Conservation (phyloP, 2,797 vertebrate species). For the Periparus ater region DNA sequence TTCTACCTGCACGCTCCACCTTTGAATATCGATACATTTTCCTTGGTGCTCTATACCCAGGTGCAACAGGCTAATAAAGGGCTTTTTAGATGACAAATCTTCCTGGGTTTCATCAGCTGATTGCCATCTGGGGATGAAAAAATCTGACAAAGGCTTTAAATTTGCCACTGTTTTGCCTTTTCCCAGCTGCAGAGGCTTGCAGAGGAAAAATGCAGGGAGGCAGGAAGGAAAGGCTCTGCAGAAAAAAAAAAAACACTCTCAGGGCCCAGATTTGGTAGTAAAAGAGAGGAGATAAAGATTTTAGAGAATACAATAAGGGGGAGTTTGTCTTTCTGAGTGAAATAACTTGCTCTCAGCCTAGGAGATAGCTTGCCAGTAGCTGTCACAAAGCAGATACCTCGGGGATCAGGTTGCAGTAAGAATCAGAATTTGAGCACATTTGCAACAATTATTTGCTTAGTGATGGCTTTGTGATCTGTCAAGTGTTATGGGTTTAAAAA, state of each 20-base stretch:
- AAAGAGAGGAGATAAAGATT: not conserved
- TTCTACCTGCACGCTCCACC: not conserved
- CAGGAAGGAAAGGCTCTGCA: slow-evolving; percentile 13
- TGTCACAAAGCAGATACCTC: not conserved
- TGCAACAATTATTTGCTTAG: not conserved
- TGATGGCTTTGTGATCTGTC: not conserved
- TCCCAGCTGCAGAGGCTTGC: slow-evolving; percentile 20
- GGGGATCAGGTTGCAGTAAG: not conserved
- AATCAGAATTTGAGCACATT: not conserved
- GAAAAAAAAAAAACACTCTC: not conserved
- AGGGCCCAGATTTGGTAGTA: not conserved
- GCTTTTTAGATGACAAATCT: slow-evolving; percentile 2
- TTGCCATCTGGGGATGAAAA: slow-evolving; percentile 47
- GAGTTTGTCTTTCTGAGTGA: not conserved
- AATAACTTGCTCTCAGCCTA: not conserved
- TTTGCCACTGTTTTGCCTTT: slow-evolving; percentile 29
- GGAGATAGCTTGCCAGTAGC: not conserved
- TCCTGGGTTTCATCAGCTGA: slow-evolving; percentile 36
- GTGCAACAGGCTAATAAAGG: slow-evolving; percentile 35
- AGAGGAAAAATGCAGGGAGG: not conserved
- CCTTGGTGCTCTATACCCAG: not conserved
- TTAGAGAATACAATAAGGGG: not conserved
- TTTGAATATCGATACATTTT: not conserved
- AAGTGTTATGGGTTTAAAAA: not conserved
- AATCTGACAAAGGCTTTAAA: slow-evolving; percentile 60